Percentiles rank a stretch among this genome's conserved stretches.
These are phyloP conservation scores for Standfussiana lucernea DNA, from an alignment of 2,888 invertebrate genomes.

Conservation along the genomic window DNA sequence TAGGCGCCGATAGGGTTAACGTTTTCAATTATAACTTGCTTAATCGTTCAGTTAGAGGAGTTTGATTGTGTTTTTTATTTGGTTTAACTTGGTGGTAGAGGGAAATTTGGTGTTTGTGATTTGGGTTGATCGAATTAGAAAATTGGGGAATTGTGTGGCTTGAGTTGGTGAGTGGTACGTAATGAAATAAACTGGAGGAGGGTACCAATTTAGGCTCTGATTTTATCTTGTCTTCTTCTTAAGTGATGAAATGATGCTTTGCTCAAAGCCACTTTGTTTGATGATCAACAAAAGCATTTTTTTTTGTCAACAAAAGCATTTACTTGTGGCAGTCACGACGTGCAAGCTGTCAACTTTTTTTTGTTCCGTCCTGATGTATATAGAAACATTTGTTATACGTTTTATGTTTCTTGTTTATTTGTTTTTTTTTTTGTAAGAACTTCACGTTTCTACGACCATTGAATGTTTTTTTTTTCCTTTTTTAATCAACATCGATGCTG, in stretches of 20 bases:
- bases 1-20: constrained; percentile 63
- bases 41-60: constrained; percentile 61
- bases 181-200: neutral
- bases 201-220: neutral
- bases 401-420: no score
- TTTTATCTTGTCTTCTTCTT: neutral
- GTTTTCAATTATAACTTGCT: constrained; percentile 71
- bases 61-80: constrained; percentile 62
- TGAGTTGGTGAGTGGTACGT: constrained; percentile 33
- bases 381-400: no score
- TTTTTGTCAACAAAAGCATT: no score
- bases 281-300: neutral
- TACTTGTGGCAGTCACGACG: no score
- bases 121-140: constrained; percentile 33
- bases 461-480: no score
- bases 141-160: constrained; percentile 27
- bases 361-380: no score
- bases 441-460: no score
- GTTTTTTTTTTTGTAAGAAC: no score
- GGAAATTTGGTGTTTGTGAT: constrained; percentile 14
- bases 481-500: no score
- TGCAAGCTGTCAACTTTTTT: no score
- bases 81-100: constrained; percentile 37
- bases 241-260: neutral
- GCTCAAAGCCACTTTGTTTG: neutral